These are phyloP conservation scores for Cepaea hortensis DNA, from an alignment of 2,888 invertebrate species.

Conservation along the genomic window DNA sequence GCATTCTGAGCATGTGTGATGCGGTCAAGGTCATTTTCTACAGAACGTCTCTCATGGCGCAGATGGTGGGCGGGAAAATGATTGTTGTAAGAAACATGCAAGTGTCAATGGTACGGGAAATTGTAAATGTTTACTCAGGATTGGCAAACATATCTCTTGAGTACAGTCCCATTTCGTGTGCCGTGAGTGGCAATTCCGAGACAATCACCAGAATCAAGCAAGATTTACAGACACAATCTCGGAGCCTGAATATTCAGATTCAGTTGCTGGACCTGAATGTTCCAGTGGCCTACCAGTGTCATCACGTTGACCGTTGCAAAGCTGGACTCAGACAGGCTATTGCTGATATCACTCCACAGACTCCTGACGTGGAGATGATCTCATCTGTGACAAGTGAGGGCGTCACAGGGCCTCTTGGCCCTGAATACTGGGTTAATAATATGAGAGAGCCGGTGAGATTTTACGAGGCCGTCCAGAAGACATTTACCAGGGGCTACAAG, in stretches of 20 bases:
- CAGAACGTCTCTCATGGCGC: slow-evolving; percentile 55
- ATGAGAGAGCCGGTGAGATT: slow-evolving; percentile 62
- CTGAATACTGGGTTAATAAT: slow-evolving; percentile 64
- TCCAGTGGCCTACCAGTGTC: slow-evolving; percentile 65
- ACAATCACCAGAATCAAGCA: slow-evolving; percentile 52
- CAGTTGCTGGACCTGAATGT: slow-evolving; percentile 56
- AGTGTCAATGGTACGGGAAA: slow-evolving; percentile 49
- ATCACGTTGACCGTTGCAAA: slow-evolving; percentile 55
- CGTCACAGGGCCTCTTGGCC: slow-evolving; percentile 43
- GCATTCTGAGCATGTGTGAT: slow-evolving; percentile 54
- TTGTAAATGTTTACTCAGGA: slow-evolving; percentile 43
- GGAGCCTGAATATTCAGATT: slow-evolving; percentile 28
- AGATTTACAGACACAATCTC: slow-evolving; percentile 37
- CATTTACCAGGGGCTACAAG: slow-evolving; percentile 35
- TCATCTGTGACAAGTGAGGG: slow-evolving; percentile 62
- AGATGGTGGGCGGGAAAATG: slow-evolving; percentile 60
- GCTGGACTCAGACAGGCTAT: slow-evolving; percentile 52
- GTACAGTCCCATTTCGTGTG: slow-evolving; percentile 53
- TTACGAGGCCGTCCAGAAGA: slow-evolving; percentile 53
- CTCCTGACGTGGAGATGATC: slow-evolving; percentile 51
- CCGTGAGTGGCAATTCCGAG: slow-evolving; percentile 57
- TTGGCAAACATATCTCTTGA: slow-evolving; percentile 54
- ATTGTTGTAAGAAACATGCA: slow-evolving; percentile 56
- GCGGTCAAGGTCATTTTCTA: slow-evolving; percentile 63
- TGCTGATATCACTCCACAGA: slow-evolving; percentile 39